Evolutionary conservation across 2,888 invertebrate genomes (phyloP), one percentile per base, ranked within the genome.

Genomic region (Augiades crinisus): DNA sequence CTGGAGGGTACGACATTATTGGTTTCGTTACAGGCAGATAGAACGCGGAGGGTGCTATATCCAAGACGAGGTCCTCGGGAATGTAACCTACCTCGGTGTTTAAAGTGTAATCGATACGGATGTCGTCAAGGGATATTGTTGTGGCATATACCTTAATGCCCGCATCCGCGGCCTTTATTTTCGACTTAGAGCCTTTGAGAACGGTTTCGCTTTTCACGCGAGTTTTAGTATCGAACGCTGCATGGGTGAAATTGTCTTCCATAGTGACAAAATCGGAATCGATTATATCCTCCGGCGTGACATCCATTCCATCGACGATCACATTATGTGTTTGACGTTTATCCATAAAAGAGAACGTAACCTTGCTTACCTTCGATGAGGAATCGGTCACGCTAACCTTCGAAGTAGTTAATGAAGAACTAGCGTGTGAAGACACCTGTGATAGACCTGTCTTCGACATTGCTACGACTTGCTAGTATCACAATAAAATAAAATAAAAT

Each of bases 81-180:
- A 67, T 56, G 34, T 70, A 59, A 0, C 84, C 81, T 56, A 78
- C 81, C 61, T 81, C 85, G 0, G 88, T 88, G 65, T 85, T 75
- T 49, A 74, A 65, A 68, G 89, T 85, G 74, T 86, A 75, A 76
- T 89, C 89, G 79, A 89, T 89, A 75, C 78, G 63, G 34, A 89
- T 87, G 72, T 89, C 84, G 86, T 89, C 88, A 81, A 89, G 87
- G 77, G 75, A 74, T 55, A 89, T 86, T 2, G 89, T 89, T 2
- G 89, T 89, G 1, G 86, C 84, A 63, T 76, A 88, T 3, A 86
- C 83, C 55, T 80, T 83, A 71, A 79, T 78, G n/a, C 44, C 75
- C n/a, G 62, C 54, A n/a, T 79, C 81, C 12, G 46, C 56, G 8
- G 65, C 64, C 27, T 63, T 75, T 1, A 70, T 57, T 47, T 62